These are phyloP conservation scores for Nanger granti DNA, from an alignment of 2,113 vertebrate species.

Conservation along the genomic window DNA sequence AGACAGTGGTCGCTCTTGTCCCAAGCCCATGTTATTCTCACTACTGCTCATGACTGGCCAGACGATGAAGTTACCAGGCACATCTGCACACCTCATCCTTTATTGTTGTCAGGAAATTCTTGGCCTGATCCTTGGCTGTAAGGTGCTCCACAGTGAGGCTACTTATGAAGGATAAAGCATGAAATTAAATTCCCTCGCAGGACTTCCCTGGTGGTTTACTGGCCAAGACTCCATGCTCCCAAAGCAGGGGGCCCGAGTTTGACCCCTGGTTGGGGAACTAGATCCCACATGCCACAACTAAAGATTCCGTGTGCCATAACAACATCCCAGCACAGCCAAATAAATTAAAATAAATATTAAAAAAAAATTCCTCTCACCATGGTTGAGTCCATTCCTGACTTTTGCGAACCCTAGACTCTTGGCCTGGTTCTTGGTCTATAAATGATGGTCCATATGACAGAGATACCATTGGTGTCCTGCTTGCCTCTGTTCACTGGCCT, in stretches of 20 bases:
- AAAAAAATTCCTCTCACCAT: neutral
- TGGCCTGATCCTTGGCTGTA: neutral
- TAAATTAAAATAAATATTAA: neutral
- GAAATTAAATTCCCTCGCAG: neutral
- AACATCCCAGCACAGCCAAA: neutral
- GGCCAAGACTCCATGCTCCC: neutral
- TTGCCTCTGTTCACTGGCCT: neutral
- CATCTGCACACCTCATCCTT: neutral
- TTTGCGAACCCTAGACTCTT: neutral
- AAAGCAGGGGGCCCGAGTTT: neutral
- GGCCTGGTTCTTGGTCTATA: neutral
- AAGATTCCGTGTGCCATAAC: neutral
- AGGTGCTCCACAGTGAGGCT: neutral
- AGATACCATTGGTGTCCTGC: neutral
- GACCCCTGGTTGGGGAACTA: neutral
- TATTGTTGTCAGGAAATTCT: neutral
- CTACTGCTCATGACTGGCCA: neutral
- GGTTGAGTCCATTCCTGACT: neutral
- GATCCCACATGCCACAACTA: neutral
- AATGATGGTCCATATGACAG: neutral
- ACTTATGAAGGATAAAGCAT: neutral
- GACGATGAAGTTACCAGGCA: neutral
- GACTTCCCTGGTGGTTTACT: neutral
- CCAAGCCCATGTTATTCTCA: neutral
- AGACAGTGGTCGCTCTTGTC: neutral